Evolutionary conservation across 1,140 invertebrate species (phyloP), one percentile per base, ranked within the genome.

Genomic region (Bombus cullumanus): DNA sequence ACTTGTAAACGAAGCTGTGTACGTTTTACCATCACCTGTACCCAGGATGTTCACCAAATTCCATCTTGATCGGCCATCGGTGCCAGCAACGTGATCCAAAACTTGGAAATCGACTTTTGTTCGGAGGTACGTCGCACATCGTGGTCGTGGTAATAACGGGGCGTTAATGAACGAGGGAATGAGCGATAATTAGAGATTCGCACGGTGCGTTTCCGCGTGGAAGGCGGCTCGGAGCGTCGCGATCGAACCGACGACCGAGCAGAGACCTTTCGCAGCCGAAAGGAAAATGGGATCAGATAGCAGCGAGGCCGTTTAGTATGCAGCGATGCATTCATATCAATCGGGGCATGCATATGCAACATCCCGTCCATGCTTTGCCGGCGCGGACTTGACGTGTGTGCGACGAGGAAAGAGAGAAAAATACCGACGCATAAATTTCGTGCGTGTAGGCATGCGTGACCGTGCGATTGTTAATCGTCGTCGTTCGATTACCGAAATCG

Each of bases 281-380:
- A 91, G 92, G 89, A 91, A 93, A 93, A 93, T 91, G 90, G 90
- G 91, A 95, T 95, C 93, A 93, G 94, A 94, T 94, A 94, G 88
- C 87, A 81, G 75, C 80, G 83, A 87, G 87, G 84, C 89, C 92
- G 92, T 93, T 94, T 94, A 92, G 91, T 92, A 94, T 94, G 94
- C 94, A 94, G 89, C 94, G 94, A 93, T 95, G 94, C 94, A 94
- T 95, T 95, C 93, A 94, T 95, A 95, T 95, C 95, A 94, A 95
- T 95, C 91, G 93, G 76, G 86, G 92, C 94, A 94, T 94, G 94
- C 93, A 94, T 94, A 95, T 94, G 93, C 92, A 94, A 93, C 91
- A 81, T 75, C 82, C 88, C 87, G 85, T 88, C 72, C 84, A 79
- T 88, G 85, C 77, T 78, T 85, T 81, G 86, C 86, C 72, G 78